Conservation (phyloP, 2,888 invertebrate genomes). For the Chloroclystis v-ata region DNA sequence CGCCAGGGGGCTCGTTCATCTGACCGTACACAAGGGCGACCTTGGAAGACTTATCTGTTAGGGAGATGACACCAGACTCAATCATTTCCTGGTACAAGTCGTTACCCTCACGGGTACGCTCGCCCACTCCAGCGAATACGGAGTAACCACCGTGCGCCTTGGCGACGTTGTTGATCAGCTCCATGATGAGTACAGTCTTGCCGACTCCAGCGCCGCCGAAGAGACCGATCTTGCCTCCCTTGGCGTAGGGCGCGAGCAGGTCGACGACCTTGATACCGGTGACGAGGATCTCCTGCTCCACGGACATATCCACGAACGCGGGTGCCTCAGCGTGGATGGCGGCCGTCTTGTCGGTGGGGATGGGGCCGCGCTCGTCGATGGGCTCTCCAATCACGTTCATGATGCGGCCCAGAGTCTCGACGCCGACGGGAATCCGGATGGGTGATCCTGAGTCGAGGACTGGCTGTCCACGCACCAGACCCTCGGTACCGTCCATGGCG, state of each 20-base stretch:
- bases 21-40: conserved; percentile 96
- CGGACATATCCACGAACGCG: conserved; percentile 94
- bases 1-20: conserved; percentile 98
- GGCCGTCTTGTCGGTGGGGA: conserved; percentile 85
- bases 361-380: conserved; percentile 94
- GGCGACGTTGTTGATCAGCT: conserved; percentile 96
- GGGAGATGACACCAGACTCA: conserved; percentile 93
- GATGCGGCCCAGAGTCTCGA: conserved; percentile 93
- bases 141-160: conserved; percentile 98
- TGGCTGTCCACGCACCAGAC: conserved; percentile 90
- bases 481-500: conserved; percentile 97
- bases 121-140: conserved; percentile 97
- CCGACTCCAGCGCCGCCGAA: conserved; percentile 98
- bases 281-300: conserved; percentile 92
- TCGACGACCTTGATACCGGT: conserved; percentile 98
- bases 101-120: conserved; percentile 97
- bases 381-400: conserved; percentile 94
- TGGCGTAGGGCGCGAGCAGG: conserved; percentile 93
- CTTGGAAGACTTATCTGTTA: conserved; percentile 93
- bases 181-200: conserved; percentile 98
- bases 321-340: conserved; percentile 95
- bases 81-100: conserved; percentile 98
- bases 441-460: conserved; percentile 91
- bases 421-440: conserved; percentile 95
- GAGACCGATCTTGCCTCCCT: conserved; percentile 96